Evolutionary conservation across 1,140 invertebrate genomes (phyloP).

Genomic region (Bicyclus anynana): DNA sequence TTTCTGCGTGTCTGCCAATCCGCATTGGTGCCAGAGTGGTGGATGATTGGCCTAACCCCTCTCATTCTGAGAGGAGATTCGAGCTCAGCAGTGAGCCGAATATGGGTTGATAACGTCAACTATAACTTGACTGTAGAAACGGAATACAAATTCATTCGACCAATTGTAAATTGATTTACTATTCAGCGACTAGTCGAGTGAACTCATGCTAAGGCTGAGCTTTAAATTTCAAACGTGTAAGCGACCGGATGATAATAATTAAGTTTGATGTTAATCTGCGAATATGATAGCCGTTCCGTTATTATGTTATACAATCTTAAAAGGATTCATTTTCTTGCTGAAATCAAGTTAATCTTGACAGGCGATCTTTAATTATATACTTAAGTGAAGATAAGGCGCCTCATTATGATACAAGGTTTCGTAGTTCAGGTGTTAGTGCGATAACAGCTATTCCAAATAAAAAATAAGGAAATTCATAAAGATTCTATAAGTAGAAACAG

Average conservation of each 20-base stretch:
- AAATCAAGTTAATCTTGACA: slow-evolving; percentile 39
- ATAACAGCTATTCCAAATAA: not conserved
- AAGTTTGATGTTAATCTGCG: slow-evolving; percentile 59
- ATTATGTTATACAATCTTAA: slow-evolving; percentile 32
- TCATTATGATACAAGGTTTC: slow-evolving; percentile 25
- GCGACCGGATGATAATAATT: slow-evolving; percentile 48
- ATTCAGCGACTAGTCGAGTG: no score
- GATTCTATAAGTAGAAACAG: no score
- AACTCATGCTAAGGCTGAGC: no score
- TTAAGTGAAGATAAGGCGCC: slow-evolving; percentile 32
- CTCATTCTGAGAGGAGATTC: no score
- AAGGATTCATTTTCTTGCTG: slow-evolving; percentile 38
- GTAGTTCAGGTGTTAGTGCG: slow-evolving; percentile 17
- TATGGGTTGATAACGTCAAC: no score
- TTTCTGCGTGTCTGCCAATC: no score
- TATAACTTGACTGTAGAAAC: no score
- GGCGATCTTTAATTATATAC: slow-evolving; percentile 45
- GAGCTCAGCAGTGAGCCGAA: no score
- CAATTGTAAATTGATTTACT: no score
- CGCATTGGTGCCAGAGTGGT: no score
- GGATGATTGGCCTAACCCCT: no score
- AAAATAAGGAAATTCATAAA: not conserved
- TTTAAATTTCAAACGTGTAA: slow-evolving; percentile 30
- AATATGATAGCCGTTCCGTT: slow-evolving; percentile 51
- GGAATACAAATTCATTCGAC: no score